Conservation (phyloP, 1,140 invertebrate species). For the Rhagoletis pomonella region DNA sequence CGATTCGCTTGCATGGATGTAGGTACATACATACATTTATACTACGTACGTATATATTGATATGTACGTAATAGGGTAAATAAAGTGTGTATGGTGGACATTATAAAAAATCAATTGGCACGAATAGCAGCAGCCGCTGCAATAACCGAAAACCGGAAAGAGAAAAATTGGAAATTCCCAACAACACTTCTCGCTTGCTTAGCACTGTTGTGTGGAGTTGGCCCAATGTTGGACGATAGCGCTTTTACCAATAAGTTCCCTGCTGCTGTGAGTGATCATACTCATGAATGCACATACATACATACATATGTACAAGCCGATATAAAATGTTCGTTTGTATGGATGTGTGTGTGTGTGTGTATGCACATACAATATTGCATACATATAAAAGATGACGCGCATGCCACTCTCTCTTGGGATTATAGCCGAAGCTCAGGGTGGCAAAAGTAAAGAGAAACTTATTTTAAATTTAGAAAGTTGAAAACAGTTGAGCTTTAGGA, state of each 20-base stretch:
- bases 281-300: neutral
- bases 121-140: neutral
- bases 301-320: neutral
- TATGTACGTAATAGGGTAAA: no score
- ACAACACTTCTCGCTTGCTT: constrained; percentile 14
- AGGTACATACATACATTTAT: neutral
- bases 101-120: neutral
- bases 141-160: constrained; percentile 34
- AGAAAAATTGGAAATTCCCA: constrained; percentile 47
- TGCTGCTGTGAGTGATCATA: neutral
- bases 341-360: no score
- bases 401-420: constrained; percentile 27
- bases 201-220: neutral
- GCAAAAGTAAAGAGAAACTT: neutral
- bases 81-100: no score
- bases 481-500: neutral
- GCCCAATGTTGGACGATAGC: neutral
- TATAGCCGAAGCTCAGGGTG: neutral
- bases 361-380: neutral
- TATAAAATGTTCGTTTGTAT: no score
- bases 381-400: neutral
- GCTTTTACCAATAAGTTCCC: constrained; percentile 24
- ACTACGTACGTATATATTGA: neutral
- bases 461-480: constrained; percentile 39
- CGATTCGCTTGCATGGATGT: neutral